Conservation (phyloP, 2,888 invertebrate species). For the Hololepta plana region DNA sequence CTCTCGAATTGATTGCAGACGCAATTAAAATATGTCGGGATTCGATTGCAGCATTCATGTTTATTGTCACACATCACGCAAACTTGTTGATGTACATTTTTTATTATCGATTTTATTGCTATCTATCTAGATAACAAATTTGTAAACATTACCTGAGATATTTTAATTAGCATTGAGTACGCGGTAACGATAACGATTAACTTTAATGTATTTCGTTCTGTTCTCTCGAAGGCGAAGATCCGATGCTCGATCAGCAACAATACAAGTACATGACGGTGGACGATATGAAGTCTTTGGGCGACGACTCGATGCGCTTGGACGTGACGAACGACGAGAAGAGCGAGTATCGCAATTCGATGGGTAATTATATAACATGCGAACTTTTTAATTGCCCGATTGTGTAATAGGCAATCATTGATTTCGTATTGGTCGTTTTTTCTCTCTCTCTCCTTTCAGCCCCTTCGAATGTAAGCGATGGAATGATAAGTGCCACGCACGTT, state of each 20-base stretch:
- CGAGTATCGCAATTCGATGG: conserved; percentile 26
- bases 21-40: too few relatives aligned
- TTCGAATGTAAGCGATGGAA: conserved; percentile 25
- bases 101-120: too few relatives aligned
- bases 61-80: too few relatives aligned
- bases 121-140: too few relatives aligned
- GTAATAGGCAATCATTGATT: background rate
- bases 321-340: conserved; percentile 27
- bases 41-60: too few relatives aligned
- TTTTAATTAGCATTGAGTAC: too few relatives aligned
- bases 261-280: conserved; percentile 70
- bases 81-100: too few relatives aligned
- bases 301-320: conserved; percentile 41
- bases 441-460: conserved; percentile 16
- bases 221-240: conserved; percentile 58
- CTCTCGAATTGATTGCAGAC: too few relatives aligned
- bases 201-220: too few relatives aligned
- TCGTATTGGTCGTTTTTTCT: conserved; percentile 1
- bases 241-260: conserved; percentile 47
- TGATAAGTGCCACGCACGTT: conserved; percentile 22
- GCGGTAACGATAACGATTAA: too few relatives aligned
- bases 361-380: conserved; percentile 14
- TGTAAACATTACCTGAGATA: too few relatives aligned
- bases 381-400: conserved; percentile 3
- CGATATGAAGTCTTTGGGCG: conserved; percentile 59